Evolutionary conservation across 2,888 invertebrate genomes (phyloP).

Genomic region (Cryptophagus acutangulus): DNA sequence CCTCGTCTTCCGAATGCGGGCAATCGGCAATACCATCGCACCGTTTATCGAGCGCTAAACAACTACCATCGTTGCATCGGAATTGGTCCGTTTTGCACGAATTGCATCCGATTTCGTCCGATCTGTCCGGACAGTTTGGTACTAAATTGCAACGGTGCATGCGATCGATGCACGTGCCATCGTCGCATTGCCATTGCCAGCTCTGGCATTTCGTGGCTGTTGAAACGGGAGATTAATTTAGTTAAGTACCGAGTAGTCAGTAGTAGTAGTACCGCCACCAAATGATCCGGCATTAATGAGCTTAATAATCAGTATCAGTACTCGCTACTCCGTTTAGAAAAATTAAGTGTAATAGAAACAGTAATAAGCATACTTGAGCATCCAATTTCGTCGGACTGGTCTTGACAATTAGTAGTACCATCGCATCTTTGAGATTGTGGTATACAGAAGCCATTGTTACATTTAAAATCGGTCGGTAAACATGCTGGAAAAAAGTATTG

Average conservation of each 20-base stretch:
- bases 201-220: conserved; percentile 38
- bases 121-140: conserved; percentile 73
- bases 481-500: conserved; percentile 35
- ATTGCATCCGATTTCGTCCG: conserved; percentile 75
- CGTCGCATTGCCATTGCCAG: conserved; percentile 54
- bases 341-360: not conserved
- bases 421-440: conserved; percentile 54
- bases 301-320: conserved; percentile 18
- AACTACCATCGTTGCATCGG: conserved; percentile 54
- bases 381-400: conserved; percentile 59
- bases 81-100: conserved; percentile 52
- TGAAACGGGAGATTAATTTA: too few species aligned
- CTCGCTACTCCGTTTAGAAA: too few species aligned
- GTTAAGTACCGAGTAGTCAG: too few species aligned
- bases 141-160: conserved; percentile 52
- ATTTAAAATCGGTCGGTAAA: conserved; percentile 41
- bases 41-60: conserved; percentile 48
- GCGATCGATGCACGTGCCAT: conserved; percentile 52
- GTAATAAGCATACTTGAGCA: conserved; percentile 33
- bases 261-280: conserved; percentile 12
- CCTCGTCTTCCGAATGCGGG: conserved; percentile 56
- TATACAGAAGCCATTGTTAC: conserved; percentile 57
- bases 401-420: conserved; percentile 55
- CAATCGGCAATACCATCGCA: conserved; percentile 54
- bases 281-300: conserved; percentile 13